These are phyloP conservation scores for Hirtodrosophila duncani DNA, from an alignment of 2,888 invertebrate genomes.

Conservation along the genomic window DNA sequence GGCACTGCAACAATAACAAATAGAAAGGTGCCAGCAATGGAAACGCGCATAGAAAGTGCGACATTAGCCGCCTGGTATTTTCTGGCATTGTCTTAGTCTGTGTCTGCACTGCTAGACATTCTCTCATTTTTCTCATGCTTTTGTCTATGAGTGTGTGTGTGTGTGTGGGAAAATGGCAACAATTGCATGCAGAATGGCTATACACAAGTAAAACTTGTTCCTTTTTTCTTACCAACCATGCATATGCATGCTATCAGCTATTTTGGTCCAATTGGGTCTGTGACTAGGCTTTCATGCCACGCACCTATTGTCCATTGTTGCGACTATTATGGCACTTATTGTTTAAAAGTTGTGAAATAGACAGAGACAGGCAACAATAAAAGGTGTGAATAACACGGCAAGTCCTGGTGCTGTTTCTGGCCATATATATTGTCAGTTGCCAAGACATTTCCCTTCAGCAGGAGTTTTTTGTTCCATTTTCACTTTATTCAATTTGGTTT, in stretches of 20 bases:
- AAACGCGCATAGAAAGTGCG: slow-evolving; percentile 20
- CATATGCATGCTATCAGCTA: slow-evolving; percentile 15
- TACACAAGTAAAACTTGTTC: slow-evolving; percentile 9
- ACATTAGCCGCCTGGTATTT: slow-evolving; percentile 30
- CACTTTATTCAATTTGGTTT: slow-evolving; percentile 5
- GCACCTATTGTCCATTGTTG: slow-evolving; percentile 40
- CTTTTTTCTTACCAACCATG: too few species aligned
- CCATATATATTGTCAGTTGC: slow-evolving; percentile 4
- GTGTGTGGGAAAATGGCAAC: slow-evolving; percentile 46
- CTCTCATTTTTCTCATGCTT: too few species aligned
- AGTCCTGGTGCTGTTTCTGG: slow-evolving; percentile 3
- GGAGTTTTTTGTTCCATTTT: slow-evolving; percentile 7
- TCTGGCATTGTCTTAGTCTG: slow-evolving; percentile 37
- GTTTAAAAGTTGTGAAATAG: slow-evolving; percentile 9
- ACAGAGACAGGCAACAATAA: slow-evolving; percentile 1
- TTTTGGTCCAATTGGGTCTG: slow-evolving; percentile 44
- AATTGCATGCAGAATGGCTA: slow-evolving; percentile 25
- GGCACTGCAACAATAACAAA: too few species aligned
- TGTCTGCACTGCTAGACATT: neutral
- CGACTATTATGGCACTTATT: slow-evolving; percentile 22
- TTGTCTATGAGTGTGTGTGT: slow-evolving; percentile 18
- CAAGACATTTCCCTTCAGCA: slow-evolving; percentile 13
- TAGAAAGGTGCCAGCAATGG: too few species aligned
- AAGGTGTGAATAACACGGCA: slow-evolving; percentile 21
- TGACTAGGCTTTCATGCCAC: slow-evolving; percentile 27